Evolutionary conservation across 1,140 invertebrate species (phyloP).

Genomic region (Chymomyza costata): DNA sequence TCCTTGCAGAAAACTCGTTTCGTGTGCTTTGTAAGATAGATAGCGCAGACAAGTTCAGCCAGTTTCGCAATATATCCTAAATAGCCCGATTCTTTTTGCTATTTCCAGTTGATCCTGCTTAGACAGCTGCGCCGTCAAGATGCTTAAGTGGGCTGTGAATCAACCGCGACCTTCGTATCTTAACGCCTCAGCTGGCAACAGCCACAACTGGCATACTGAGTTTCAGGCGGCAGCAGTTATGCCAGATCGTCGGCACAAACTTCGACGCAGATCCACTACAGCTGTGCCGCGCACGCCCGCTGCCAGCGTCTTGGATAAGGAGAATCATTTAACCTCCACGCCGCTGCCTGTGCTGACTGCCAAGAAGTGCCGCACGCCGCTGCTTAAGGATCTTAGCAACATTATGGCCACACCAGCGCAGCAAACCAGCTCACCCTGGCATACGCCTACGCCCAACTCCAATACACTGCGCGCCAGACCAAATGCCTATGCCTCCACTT

Average conservation of each 20-base stretch:
- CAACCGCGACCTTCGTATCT: conserved; percentile 61
- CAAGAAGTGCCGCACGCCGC: conserved; percentile 21
- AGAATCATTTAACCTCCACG: conserved; percentile 68
- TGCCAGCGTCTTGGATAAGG: conserved; percentile 40
- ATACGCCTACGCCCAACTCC: neutral
- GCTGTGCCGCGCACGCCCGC: conserved; percentile 9
- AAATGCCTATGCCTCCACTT: conserved; percentile 33
- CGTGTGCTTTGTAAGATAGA: neutral
- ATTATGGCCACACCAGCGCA: conserved; percentile 35
- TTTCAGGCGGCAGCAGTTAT: conserved; percentile 17
- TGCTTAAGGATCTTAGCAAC: conserved; percentile 61
- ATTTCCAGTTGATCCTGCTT: conserved; percentile 16
- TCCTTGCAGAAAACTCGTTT: conserved; percentile 40
- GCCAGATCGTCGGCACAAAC: neutral
- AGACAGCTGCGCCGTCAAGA: conserved; percentile 50
- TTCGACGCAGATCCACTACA: neutral
- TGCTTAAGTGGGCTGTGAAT: conserved; percentile 74
- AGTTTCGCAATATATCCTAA: conserved; percentile 32
- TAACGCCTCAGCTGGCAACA: conserved; percentile 16
- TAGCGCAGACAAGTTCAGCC: conserved; percentile 19
- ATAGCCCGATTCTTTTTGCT: conserved; percentile 20
- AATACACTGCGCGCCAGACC: conserved; percentile 17
- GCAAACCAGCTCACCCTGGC: conserved; percentile 19
- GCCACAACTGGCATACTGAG: conserved; percentile 22
- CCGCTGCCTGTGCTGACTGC: conserved; percentile 45